Base-by-base conservation (phyloP, 2,888 invertebrate species). In the Plemyria rubiginata region DNA sequence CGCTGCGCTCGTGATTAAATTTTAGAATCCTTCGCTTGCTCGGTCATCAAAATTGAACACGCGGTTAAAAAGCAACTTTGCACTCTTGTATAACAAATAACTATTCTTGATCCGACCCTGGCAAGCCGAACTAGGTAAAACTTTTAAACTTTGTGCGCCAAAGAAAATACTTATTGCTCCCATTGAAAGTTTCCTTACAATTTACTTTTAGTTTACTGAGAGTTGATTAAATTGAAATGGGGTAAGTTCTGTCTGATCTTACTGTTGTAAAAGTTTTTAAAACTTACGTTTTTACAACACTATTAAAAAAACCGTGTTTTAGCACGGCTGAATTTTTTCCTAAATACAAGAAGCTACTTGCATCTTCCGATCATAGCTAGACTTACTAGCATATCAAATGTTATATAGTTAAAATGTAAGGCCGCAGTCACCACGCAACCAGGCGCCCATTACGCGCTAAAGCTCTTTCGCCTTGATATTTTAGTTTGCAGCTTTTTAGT, bases 391-490 rank as follows among this genome's bases (percentile, higher is more conserved):
- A 43, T 22, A 22, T 22, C 43, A 16, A 16, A 16, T 8, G 28
- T 54, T 56, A 16, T 45, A 16, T 56, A 61, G 56, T 61, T 57
- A 52, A 49, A 51, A 57, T 50, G 48, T 28, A 51, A 41, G 29
- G 43, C 16, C 36, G 9, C 43, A 49, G 49, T 29, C 9, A 49
- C 49, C 13, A 9, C 50, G 41, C 5, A 28, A 22, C 38, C 28
- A 36, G n/a, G 57, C 56, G 8, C 12, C 49, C 50, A 45, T 57
- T 57, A 51, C 43, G 32, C 43, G 12, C 6, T 9, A 22, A 43
- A 61, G 48, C 53, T 48, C 22, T 56, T 62, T 52, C n/a, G 52
- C 46, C 16, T 56, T 48, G 16, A 51, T 56, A 52, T 56, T 56
- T 29, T 15, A 13, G n/a, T 2, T 9, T 8, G 0, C 28, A 45